Percentiles rank a stretch among this genome's conserved stretches.
phyloP scores from a whole-genome alignment of 2,888 invertebrate species.

The Emmelina monodactyla region DNA sequence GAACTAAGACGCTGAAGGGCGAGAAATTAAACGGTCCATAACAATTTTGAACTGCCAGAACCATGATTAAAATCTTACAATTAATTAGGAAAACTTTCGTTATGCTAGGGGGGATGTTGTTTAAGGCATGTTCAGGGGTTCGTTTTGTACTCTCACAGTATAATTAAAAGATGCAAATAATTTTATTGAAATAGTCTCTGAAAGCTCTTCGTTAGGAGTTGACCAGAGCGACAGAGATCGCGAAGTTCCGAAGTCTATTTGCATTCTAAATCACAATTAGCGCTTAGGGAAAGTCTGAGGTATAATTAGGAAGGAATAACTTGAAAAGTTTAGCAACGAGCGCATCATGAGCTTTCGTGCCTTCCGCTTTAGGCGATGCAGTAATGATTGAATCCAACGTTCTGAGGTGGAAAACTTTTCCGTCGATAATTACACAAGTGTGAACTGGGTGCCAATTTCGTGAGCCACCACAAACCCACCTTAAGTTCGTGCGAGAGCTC shows the following conservation, averaged over 20 bases:
- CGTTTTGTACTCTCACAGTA: neutral
- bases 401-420: slow-evolving; percentile 38
- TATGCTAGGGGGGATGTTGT: slow-evolving; percentile 22
- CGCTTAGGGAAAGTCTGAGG: neutral
- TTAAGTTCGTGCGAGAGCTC: slow-evolving; percentile 22
- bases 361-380: neutral
- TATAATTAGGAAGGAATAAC: slow-evolving; percentile 1
- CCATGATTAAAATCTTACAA: slow-evolving; percentile 60
- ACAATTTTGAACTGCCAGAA: slow-evolving; percentile 57
- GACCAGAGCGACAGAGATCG: no score
- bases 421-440: slow-evolving; percentile 50
- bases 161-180: neutral
- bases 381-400: slow-evolving; percentile 7
- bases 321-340: neutral
- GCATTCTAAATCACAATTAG: neutral
- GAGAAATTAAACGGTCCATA: slow-evolving; percentile 61
- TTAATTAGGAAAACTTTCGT: slow-evolving; percentile 57
- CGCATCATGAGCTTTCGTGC: neutral
- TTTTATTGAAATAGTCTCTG: neutral
- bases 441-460: slow-evolving; percentile 37
- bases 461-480: slow-evolving; percentile 14
- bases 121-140: slow-evolving; percentile 2
- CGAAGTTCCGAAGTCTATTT: neutral
- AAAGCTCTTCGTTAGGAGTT: neutral
- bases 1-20: slow-evolving; percentile 48